phyloP scores from a whole-genome alignment of 2,797 vertebrate genomes.

The Masticophis lateralis region DNA sequence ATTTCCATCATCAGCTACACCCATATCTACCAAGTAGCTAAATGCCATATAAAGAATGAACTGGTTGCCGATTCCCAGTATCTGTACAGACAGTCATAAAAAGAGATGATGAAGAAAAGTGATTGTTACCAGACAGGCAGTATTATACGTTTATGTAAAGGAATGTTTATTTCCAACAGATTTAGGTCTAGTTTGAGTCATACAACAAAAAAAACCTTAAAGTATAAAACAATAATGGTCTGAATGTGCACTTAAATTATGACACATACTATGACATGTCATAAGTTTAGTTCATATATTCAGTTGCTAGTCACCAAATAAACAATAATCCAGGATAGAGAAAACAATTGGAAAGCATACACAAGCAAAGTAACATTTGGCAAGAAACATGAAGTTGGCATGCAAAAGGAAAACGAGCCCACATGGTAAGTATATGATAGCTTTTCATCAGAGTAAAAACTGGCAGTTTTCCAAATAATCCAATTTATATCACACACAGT shows the following conservation, averaged over 20 bases:
- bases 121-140: background rate
- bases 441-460: background rate
- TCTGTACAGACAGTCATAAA: background rate
- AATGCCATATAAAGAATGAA: background rate
- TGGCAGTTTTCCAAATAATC: constrained; percentile 9
- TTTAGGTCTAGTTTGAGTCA: background rate
- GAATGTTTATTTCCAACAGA: background rate
- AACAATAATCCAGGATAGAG: background rate
- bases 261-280: background rate
- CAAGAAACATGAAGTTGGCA: background rate
- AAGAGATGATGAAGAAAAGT: background rate
- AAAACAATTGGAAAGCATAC: background rate
- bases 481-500: constrained; percentile 2
- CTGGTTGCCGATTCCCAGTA: background rate
- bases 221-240: background rate
- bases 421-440: background rate
- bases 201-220: background rate
- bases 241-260: background rate
- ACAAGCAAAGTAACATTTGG: background rate
- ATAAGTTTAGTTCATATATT: background rate
- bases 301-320: background rate
- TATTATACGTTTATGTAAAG: background rate
- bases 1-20: background rate
- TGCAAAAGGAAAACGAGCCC: background rate
- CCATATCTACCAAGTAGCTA: background rate